Evolutionary conservation across 2,888 invertebrate genomes (phyloP), one percentile per base, ranked within the genome.

Genomic region (Andrena fulva): DNA sequence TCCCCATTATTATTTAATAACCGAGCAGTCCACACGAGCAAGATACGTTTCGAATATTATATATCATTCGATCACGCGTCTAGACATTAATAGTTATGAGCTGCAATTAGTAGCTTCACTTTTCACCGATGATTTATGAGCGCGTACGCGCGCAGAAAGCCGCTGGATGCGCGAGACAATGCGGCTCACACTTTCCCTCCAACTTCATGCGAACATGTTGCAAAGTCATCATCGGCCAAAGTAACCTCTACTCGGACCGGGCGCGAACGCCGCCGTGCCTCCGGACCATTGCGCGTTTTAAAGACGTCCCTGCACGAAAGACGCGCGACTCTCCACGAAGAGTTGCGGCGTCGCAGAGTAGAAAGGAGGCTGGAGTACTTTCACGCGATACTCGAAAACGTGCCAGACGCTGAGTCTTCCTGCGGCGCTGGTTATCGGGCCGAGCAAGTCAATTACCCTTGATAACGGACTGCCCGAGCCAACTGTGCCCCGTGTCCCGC

Each of bases 281-380:
- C 42, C 42, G 42, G 42, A 42, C 16, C 42, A n/a, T 50, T 31
- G 66, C n/a, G 31, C 66, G 10, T 20, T 29, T 48, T 50, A 8
- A 29, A 31, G n/a, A 42, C 42, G 12, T 5, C 42, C 42, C 16
- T 1, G 42, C 12, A 27, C 64, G 75, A 60, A 62, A 70, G 29
- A 29, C 29, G 1, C 42, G 42, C 42, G 5, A 52, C 77, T 73
- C 63, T 64, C 77, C n/a, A 7, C 69, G n/a, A 27, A 64, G 71
- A 71, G 31, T 54, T 52, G 54, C 60, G 8, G 50, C 35, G 29
- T 52, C 27, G 6, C 3, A 56, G 62, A 74, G 78, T 66, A 77
- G 80, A 77, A 71, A 80, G 77, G 77, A 70, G 79, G 56, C 56
- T 69, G 77, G 6, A 29, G 63, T 63, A 79, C 78, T 77, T 79